Evolutionary conservation across 2,797 vertebrate genomes (phyloP).

Genomic region (Xiphophorus birchmanni): DNA sequence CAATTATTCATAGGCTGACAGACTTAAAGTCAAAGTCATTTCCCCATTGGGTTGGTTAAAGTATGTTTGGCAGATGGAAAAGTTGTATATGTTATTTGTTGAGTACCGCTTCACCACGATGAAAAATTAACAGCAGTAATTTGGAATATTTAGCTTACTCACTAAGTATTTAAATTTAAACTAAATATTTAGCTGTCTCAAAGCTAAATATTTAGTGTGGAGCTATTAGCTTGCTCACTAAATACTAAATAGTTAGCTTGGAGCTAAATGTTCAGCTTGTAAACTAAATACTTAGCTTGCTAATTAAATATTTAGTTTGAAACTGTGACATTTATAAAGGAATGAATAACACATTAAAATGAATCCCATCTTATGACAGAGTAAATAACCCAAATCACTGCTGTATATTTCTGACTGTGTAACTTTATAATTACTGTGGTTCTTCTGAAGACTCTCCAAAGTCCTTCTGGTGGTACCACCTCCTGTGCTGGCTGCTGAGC

Average conservation of each 20-base stretch:
- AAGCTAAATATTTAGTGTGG: background rate
- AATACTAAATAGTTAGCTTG: background rate
- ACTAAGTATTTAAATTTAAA: too few relatives aligned
- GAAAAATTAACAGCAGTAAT: background rate
- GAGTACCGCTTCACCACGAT: background rate
- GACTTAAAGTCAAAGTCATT: background rate
- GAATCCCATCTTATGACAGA: too few relatives aligned
- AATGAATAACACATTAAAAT: background rate
- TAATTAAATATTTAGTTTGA: background rate
- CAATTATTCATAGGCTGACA: background rate
- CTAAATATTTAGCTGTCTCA: background rate
- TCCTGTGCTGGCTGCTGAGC: conserved; percentile 95
- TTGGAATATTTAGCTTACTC: background rate
- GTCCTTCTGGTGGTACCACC: conserved; percentile 98
- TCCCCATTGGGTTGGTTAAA: background rate
- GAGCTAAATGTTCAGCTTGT: too few relatives aligned
- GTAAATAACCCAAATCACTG: too few relatives aligned
- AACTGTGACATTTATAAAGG: background rate
- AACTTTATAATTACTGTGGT: conserved; percentile 12
- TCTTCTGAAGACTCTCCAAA: conserved; percentile 89
- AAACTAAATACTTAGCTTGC: too few relatives aligned
- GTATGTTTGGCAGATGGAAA: background rate
- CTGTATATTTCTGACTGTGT: too few relatives aligned
- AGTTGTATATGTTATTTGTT: background rate
- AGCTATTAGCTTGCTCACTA: background rate